A percentile compares a stretch with the other conserved stretches of the same genome.
Evolutionary conservation across 1,140 invertebrate species (phyloP).

Genomic region (Pinna nobilis): DNA sequence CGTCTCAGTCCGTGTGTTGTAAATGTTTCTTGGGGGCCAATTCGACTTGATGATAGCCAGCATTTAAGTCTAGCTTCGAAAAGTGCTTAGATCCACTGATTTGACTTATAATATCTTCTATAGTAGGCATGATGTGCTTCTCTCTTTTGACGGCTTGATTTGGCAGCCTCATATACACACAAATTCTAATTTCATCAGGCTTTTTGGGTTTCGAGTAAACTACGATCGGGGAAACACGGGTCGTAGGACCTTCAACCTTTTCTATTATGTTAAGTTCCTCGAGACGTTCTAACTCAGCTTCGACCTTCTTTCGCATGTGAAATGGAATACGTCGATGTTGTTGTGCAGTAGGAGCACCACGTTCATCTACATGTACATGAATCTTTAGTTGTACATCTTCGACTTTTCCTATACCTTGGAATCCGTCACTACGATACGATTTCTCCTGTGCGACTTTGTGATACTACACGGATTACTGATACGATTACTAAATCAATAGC

Average conservation of each 20-base stretch:
- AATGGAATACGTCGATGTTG: constrained; percentile 38
- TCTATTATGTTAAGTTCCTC: constrained; percentile 35
- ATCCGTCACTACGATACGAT: too few species aligned
- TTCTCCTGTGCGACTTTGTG: too few species aligned
- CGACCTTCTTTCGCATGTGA: constrained; percentile 31
- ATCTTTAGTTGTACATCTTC: too few species aligned
- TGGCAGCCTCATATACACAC: constrained; percentile 46
- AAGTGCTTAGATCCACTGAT: too few species aligned
- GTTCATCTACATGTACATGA: constrained; percentile 46
- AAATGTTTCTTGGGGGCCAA: constrained; percentile 34
- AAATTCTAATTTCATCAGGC: constrained; percentile 33
- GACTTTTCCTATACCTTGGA: constrained; percentile 47
- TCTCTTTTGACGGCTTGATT: constrained; percentile 42
- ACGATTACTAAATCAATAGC: too few species aligned
- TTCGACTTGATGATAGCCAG: constrained; percentile 42
- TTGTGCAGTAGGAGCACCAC: constrained; percentile 20
- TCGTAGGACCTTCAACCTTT: constrained; percentile 28
- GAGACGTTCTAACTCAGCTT: constrained; percentile 29
- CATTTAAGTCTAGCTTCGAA: constrained; percentile 39
- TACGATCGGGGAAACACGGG: constrained; percentile 32
- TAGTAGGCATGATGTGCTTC: constrained; percentile 53
- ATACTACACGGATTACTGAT: too few species aligned
- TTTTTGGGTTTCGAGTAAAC: constrained; percentile 36
- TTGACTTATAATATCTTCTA: constrained; percentile 55
- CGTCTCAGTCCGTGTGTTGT: constrained; percentile 41